Percentiles rank a stretch among this genome's conserved stretches.
Evolutionary conservation across 2,113 vertebrate genomes (phyloP).

Genomic region (Thunnus maccoyii): DNA sequence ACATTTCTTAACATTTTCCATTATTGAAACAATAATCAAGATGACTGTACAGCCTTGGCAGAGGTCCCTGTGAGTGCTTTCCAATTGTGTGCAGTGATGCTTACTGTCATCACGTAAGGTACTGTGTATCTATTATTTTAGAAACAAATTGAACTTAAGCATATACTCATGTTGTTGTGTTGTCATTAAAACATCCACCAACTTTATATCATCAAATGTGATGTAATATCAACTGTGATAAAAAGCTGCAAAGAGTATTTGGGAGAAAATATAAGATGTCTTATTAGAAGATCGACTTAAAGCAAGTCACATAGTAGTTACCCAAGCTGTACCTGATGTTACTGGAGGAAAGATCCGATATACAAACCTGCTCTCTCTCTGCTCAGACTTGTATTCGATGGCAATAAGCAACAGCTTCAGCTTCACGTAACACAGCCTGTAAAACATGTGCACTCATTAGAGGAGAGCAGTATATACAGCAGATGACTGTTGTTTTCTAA

Average conservation of each 20-base stretch:
- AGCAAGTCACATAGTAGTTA: conserved; percentile 28
- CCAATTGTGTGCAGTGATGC: not conserved
- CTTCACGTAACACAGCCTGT: conserved; percentile 98
- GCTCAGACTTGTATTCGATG: conserved; percentile 99
- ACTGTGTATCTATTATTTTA: not conserved
- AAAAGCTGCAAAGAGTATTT: conserved; percentile 41
- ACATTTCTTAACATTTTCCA: not conserved
- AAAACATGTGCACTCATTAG: conserved; percentile 64
- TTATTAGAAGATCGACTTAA: conserved; percentile 8
- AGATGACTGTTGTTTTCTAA: conserved; percentile 17
- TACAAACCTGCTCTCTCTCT: conserved; percentile 97
- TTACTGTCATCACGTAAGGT: not conserved
- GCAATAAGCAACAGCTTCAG: conserved; percentile 99
- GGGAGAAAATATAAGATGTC: not conserved
- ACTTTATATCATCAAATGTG: conserved; percentile 14
- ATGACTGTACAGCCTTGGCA: not conserved
- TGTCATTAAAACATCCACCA: conserved; percentile 5
- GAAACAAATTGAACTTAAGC: not conserved
- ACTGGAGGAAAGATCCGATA: conserved; percentile 25
- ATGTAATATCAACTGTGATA: conserved; percentile 16
- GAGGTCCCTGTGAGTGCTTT: not conserved
- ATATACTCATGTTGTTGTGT: not conserved
- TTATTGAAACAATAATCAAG: not conserved
- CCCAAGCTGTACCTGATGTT: conserved; percentile 27
- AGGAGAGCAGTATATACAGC: not conserved